A percentile compares a stretch with the other conserved stretches of the same genome.
These are phyloP conservation scores for Nudaria mundana DNA, from an alignment of 2,888 invertebrate genomes.

Conservation along the genomic window DNA sequence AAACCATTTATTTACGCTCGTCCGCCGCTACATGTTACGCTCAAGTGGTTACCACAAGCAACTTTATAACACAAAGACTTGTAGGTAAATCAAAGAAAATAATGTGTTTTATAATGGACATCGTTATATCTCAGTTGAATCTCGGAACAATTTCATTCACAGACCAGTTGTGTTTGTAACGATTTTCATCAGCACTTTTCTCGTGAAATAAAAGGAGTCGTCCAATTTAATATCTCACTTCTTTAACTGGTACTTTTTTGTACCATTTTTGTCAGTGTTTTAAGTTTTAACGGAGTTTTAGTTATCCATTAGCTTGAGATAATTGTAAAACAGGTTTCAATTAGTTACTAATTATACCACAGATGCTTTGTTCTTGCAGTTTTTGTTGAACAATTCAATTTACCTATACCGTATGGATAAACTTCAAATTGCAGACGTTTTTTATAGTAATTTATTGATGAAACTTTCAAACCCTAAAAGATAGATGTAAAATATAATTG, in stretches of 20 bases:
- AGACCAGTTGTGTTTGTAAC: constrained; percentile 21
- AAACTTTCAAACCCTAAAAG: too few species aligned
- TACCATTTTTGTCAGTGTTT: constrained; percentile 14
- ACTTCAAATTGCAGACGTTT: too few species aligned
- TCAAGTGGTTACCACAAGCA: constrained; percentile 33
- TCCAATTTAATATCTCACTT: constrained; percentile 19
- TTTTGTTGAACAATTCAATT: too few species aligned
- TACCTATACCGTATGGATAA: too few species aligned
- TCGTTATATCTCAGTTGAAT: constrained; percentile 27
- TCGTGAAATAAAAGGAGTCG: constrained; percentile 24
- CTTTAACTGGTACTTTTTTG: constrained; percentile 25
- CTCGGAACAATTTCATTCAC: constrained; percentile 19
- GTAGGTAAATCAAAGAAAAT: constrained; percentile 29
- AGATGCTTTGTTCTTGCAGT: too few species aligned
- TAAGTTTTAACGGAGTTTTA: too few species aligned
- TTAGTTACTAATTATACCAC: too few species aligned
- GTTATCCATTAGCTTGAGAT: too few species aligned
- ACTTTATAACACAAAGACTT: constrained; percentile 22
- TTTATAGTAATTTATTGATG: too few species aligned
- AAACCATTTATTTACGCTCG: constrained; percentile 34
- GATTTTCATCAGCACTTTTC: constrained; percentile 25
- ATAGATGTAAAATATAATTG: too few species aligned
- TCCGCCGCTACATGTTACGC: constrained; percentile 24
- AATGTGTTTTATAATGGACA: constrained; percentile 29
- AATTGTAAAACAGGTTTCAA: too few species aligned